These are phyloP conservation scores for Girardinichthys multiradiatus DNA, from an alignment of 2,113 vertebrate species.

Conservation along the genomic window DNA sequence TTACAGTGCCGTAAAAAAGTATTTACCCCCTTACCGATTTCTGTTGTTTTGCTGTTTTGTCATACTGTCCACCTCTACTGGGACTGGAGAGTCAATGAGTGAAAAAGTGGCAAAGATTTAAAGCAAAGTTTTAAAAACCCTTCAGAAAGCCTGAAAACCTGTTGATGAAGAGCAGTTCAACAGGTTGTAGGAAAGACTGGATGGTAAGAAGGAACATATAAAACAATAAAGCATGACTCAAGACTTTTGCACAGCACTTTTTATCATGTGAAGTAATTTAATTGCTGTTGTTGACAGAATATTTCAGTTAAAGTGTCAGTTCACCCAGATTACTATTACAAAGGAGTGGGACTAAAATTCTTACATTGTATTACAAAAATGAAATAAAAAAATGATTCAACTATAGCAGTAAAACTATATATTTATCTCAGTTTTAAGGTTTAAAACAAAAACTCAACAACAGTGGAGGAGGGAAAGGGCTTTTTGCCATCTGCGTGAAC, in stretches of 20 bases:
- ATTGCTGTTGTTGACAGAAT: neutral
- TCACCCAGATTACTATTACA: constrained; percentile 13
- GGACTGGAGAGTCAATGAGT: too few relatives aligned
- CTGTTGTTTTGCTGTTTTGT: too few relatives aligned
- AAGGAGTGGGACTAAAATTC: neutral
- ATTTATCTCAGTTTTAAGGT: neutral
- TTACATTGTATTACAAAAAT: neutral
- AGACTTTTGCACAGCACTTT: neutral
- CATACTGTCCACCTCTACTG: too few relatives aligned
- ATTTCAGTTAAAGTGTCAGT: constrained; percentile 34
- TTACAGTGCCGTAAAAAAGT: too few relatives aligned
- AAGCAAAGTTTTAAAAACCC: neutral
- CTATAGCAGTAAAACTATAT: neutral
- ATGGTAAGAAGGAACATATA: too few relatives aligned
- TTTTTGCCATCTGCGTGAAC: constrained; percentile 6
- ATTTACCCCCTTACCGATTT: too few relatives aligned
- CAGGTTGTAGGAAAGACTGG: neutral
- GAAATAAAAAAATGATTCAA: neutral
- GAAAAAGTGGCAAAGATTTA: too few relatives aligned
- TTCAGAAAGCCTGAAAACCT: neutral
- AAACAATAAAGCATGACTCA: neutral
- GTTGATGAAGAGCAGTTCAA: neutral
- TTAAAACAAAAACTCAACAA: neutral
- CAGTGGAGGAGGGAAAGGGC: neutral
- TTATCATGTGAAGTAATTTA: neutral